Evolutionary conservation across 1,140 invertebrate species (phyloP), one percentile per base, ranked within the genome.

Genomic region (Sarcophaga bullata): DNA sequence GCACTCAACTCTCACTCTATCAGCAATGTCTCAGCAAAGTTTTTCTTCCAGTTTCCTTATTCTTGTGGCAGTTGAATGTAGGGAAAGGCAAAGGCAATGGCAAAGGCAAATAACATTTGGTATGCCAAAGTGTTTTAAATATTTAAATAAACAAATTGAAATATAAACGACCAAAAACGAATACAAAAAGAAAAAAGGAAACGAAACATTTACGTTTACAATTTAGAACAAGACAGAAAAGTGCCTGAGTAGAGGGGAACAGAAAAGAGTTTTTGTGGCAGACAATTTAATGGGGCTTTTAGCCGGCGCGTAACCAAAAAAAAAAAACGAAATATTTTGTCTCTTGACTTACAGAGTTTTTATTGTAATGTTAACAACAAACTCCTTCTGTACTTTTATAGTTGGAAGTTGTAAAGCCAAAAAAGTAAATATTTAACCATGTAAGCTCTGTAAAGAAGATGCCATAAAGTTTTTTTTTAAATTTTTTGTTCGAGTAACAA

Each of bases 91-190:
- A 50, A 73, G 72, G 25, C 46, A 11, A 37, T 73, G 13, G 8
- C 13, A 10, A 10, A 25, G 62, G 62, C 62, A 68, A 68, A 68
- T 68, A 68, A 68, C 48, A 78, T 78, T 78, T 78, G 9, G 48
- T 78, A 78, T 78, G 75, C 75, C 75, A 78, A 78, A 78, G 11
- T 11, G 62, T 80, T 80, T 80, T 46, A 80, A 80, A 80, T 80
- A 80, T 80, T 80, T 80, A 80, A 62, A 49, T 50, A 80, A 80
- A 80, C 80, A 80, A 80, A 80, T 80, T 80, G 52, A 80, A 80
- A 80, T 80, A 80, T 37, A 80, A 80, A 48, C 73, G 47, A 48
- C 6, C 13, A 49, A 49, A 17, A 76, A 47, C 25, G 25, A 37
- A 37, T 4, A 37, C 25, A 37, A 37, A 37, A 37, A 37, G 4